phyloP scores from a whole-genome alignment of 2,888 invertebrate genomes.

The Adelognathus sp. region DNA sequence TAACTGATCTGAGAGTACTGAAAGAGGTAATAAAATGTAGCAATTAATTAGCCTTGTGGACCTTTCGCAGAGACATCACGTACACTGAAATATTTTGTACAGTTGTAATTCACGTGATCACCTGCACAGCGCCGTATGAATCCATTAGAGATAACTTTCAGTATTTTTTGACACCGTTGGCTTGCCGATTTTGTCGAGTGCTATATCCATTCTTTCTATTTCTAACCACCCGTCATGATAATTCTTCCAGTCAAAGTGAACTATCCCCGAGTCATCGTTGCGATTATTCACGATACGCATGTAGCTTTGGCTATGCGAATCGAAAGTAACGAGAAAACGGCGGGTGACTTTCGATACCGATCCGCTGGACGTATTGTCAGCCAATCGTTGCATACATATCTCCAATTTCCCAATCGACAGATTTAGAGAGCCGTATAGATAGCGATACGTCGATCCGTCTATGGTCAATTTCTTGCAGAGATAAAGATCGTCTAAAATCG shows the following conservation, averaged over 20 bases:
- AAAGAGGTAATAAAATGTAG: slow-evolving; percentile 51
- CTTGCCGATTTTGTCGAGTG: too few species aligned
- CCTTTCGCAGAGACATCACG: slow-evolving; percentile 46
- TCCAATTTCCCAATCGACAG: slow-evolving; percentile 7
- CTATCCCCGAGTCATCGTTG: slow-evolving; percentile 30
- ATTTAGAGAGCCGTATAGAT: neutral
- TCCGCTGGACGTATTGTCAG: neutral
- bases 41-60: slow-evolving; percentile 60
- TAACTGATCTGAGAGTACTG: slow-evolving; percentile 34
- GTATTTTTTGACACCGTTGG: neutral
- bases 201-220: too few species aligned
- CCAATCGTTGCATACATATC: slow-evolving; percentile 23
- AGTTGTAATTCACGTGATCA: slow-evolving; percentile 60
- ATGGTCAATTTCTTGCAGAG: slow-evolving; percentile 35
- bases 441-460: neutral
- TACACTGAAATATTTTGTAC: slow-evolving; percentile 22
- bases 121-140: slow-evolving; percentile 49
- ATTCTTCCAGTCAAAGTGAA: too few species aligned
- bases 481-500: slow-evolving; percentile 51
- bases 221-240: too few species aligned
- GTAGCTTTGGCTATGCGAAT: neutral
- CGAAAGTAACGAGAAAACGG: slow-evolving; percentile 16
- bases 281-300: neutral
- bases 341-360: slow-evolving; percentile 30
- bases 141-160: slow-evolving; percentile 37